phyloP scores from a whole-genome alignment of 2,113 vertebrate species.

The Cebus imitator region DNA sequence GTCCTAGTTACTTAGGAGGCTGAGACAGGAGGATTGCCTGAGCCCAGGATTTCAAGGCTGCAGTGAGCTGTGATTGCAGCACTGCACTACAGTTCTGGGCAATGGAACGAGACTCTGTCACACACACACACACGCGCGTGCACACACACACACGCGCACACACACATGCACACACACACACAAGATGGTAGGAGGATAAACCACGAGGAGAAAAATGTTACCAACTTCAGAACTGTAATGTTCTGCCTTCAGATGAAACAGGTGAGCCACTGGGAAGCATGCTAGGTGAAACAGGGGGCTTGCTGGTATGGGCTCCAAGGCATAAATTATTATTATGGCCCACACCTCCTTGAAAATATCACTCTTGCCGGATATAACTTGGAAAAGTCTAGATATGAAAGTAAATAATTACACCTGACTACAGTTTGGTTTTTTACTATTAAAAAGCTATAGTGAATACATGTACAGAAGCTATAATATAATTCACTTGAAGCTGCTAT shows the following conservation, averaged over 20 bases:
- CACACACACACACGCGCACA: too few relatives aligned
- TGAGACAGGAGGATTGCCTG: background rate
- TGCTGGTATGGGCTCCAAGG: background rate
- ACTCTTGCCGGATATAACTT: background rate
- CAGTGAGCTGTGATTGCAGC: background rate
- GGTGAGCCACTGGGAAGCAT: background rate
- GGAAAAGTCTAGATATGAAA: background rate
- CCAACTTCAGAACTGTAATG: background rate
- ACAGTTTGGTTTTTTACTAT: background rate
- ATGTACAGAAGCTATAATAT: too few relatives aligned
- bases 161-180: too few relatives aligned
- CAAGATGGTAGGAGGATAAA: background rate
- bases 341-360: background rate
- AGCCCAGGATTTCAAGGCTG: background rate
- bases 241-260: background rate
- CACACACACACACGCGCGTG: too few relatives aligned
- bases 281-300: background rate
- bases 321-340: background rate
- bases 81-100: background rate
- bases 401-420: background rate
- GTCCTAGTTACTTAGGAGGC: background rate
- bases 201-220: background rate
- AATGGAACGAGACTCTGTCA: background rate
- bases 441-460: background rate
- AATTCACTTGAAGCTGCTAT: slow-evolving; percentile 14